Conservation (phyloP, 92 coral and sea anemone species). For the Porites divaricata region DNA sequence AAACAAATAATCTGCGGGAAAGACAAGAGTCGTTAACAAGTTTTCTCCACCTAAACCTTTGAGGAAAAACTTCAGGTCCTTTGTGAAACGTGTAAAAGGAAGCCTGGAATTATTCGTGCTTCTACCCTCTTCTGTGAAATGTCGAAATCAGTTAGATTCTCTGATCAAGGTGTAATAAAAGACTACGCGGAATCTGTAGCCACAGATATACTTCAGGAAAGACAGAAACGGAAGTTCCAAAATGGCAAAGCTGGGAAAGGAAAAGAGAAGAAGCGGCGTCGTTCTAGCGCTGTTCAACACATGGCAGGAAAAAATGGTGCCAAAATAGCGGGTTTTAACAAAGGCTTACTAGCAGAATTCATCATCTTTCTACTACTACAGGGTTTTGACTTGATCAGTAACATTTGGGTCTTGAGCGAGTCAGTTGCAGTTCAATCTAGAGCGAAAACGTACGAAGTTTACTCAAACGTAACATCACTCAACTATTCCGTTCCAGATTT, state of each 20-base stretch:
- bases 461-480: conserved; percentile 59
- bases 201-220: conserved; percentile 38
- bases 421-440: conserved; percentile 60
- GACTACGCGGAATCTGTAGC: conserved; percentile 37
- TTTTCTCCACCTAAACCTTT: neutral
- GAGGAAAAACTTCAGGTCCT: neutral
- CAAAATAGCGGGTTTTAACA: conserved; percentile 57
- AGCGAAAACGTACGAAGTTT: conserved; percentile 45
- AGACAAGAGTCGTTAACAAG: no score
- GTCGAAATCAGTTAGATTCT: conserved; percentile 35
- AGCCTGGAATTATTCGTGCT: neutral
- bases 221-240: conserved; percentile 24
- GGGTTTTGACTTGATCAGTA: conserved; percentile 89
- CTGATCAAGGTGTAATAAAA: neutral
- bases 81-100: neutral
- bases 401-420: conserved; percentile 76
- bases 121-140: neutral
- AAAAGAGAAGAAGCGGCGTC: conserved; percentile 24
- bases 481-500: conserved; percentile 69
- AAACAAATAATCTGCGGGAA: no score
- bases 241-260: conserved; percentile 25
- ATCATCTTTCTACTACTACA: conserved; percentile 81
- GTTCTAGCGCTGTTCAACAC: neutral
- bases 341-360: conserved; percentile 85
- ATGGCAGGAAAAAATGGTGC: neutral